A percentile compares a stretch with the other conserved stretches of the same genome.
phyloP scores from a whole-genome alignment of 2,113 vertebrate genomes.

The Periophthalmodon schlosseri region DNA sequence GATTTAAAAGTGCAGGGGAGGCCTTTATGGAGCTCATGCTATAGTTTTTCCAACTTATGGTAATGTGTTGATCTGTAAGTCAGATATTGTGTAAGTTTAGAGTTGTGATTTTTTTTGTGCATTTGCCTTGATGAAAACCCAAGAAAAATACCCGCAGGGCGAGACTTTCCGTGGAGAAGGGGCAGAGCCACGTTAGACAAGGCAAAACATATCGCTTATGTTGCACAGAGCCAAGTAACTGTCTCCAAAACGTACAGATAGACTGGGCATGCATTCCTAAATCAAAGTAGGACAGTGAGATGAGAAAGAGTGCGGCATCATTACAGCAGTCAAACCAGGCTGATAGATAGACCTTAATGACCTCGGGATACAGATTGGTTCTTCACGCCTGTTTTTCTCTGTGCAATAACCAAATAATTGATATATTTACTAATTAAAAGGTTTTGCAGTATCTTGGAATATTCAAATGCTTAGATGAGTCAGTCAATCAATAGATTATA shows the following conservation, averaged over 20 bases:
- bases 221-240: conserved; percentile 45
- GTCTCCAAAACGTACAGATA: conserved; percentile 29
- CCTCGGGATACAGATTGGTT: neutral
- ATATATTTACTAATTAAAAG: too few relatives aligned
- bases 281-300: conserved; percentile 6
- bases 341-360: conserved; percentile 10
- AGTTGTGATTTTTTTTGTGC: neutral
- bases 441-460: too few relatives aligned
- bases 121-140: conserved; percentile 48
- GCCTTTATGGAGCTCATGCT: conserved; percentile 52
- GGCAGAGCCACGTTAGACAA: conserved; percentile 34
- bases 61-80: conserved; percentile 56
- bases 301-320: conserved; percentile 3
- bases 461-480: too few relatives aligned
- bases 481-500: too few relatives aligned
- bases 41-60: conserved; percentile 43
- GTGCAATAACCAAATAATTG: neutral
- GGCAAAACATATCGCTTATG: conserved; percentile 32
- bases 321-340: conserved; percentile 4
- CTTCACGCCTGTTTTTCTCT: too few relatives aligned
- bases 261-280: neutral
- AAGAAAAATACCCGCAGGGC: conserved; percentile 10
- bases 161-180: neutral
- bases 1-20: conserved; percentile 41
- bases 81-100: conserved; percentile 41